phyloP scores from a whole-genome alignment of 2,888 invertebrate genomes.

The Microdon myrmicae region DNA sequence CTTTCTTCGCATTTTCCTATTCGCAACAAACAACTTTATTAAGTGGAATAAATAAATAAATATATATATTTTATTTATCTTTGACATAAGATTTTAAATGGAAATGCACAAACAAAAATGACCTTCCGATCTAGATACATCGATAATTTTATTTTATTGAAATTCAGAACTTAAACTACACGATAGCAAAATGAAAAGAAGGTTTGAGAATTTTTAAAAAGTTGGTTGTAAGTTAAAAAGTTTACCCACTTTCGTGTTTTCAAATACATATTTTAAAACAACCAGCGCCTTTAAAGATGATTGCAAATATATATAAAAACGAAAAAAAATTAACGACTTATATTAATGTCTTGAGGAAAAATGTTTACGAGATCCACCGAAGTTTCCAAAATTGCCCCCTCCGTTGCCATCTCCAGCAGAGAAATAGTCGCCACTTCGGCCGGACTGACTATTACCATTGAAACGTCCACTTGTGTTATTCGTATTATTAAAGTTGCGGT shows the following conservation, averaged over 20 bases:
- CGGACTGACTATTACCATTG: slow-evolving; percentile 27
- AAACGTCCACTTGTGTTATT: slow-evolving; percentile 43
- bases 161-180: no score
- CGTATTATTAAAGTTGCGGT: slow-evolving; percentile 32
- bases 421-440: slow-evolving; percentile 29
- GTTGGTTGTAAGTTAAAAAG: slow-evolving; percentile 24
- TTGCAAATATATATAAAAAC: slow-evolving; percentile 2
- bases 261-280: slow-evolving; percentile 35
- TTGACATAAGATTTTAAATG: no score
- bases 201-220: no score
- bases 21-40: no score
- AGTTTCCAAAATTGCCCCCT: slow-evolving; percentile 21
- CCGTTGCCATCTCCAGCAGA: slow-evolving; percentile 13
- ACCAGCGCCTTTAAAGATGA: slow-evolving; percentile 4
- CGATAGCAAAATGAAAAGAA: no score
- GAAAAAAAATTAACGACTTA: slow-evolving; percentile 19
- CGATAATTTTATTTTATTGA: no score
- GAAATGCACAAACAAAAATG: no score
- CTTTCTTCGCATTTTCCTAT: no score
- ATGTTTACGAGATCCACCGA: slow-evolving; percentile 55
- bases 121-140: no score
- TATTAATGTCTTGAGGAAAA: slow-evolving; percentile 43
- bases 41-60: no score
- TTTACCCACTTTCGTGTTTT: slow-evolving; percentile 22
- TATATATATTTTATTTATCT: no score